Conservation (phyloP, 2,113 vertebrate genomes). For the Scopus umbretta region DNA sequence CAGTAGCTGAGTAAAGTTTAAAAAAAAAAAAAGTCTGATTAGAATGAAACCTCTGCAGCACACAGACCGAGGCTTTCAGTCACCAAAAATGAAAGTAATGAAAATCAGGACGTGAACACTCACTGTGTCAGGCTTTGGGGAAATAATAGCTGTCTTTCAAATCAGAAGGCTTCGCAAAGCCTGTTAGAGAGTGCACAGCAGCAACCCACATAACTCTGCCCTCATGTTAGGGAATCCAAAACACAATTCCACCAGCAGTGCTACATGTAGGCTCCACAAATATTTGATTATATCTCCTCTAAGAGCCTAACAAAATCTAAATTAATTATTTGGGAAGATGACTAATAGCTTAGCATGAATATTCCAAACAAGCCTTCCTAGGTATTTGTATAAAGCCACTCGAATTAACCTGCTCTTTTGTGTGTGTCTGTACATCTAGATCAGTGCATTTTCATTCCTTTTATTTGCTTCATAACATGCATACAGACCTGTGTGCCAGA, state of each 20-base stretch:
- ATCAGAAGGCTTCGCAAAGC: constrained; percentile 26
- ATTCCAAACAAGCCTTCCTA: constrained; percentile 1
- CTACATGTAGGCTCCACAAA: background rate
- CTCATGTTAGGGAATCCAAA: background rate
- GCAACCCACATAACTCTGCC: constrained; percentile 11
- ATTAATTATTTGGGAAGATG: constrained; percentile 38
- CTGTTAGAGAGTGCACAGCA: background rate
- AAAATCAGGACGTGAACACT: constrained; percentile 24
- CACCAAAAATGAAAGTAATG: constrained; percentile 50
- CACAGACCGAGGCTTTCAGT: constrained; percentile 10
- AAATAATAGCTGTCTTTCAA: constrained; percentile 48
- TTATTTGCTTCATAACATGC: background rate
- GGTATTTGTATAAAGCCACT: background rate
- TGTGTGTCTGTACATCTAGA: background rate
- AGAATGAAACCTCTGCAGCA: constrained; percentile 9
- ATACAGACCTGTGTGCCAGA: background rate
- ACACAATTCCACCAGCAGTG: background rate
- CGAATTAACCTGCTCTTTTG: background rate
- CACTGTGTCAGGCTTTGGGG: background rate
- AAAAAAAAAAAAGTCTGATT: background rate
- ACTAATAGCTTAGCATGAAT: background rate
- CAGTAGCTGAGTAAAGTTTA: background rate
- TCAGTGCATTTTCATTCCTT: background rate
- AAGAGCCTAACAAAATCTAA: constrained; percentile 15
- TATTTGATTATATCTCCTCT: constrained; percentile 32